Percentiles rank a stretch among this genome's conserved stretches.
These are phyloP conservation scores for Cyaniris semiargus DNA, from an alignment of 2,888 invertebrate species.

Conservation along the genomic window DNA sequence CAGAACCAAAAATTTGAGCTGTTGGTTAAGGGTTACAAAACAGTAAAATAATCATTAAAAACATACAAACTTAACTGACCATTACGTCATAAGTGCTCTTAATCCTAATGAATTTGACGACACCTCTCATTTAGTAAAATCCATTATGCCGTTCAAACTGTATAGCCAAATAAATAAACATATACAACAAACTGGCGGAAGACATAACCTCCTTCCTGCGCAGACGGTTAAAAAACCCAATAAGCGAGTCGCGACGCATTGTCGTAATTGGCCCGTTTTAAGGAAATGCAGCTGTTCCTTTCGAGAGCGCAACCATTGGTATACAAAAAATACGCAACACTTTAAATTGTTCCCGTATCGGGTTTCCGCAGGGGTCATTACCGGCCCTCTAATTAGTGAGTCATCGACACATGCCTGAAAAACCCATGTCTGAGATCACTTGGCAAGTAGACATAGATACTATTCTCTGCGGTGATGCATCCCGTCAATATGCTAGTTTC, in stretches of 20 bases:
- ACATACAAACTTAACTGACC: no score
- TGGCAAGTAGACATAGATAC: constrained; percentile 43
- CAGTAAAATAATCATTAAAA: no score
- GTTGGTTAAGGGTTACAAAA: no score
- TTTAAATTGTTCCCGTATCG: constrained; percentile 21
- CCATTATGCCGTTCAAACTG: neutral
- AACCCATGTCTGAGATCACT: constrained; percentile 36
- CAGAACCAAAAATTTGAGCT: no score
- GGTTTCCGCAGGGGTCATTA: constrained; percentile 32
- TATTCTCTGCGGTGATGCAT: constrained; percentile 46
- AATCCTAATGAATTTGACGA: neutral
- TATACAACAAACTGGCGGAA: neutral
- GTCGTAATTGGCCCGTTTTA: neutral
- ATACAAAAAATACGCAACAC: no score
- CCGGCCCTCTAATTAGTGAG: constrained; percentile 31
- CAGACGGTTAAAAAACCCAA: neutral
- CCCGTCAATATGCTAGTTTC: constrained; percentile 32
- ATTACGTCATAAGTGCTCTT: neutral
- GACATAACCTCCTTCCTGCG: neutral
- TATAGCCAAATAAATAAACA: neutral
- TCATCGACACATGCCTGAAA: constrained; percentile 34
- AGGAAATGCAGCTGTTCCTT: neutral
- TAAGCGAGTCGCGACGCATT: neutral
- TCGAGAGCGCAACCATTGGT: no score
- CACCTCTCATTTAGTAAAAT: neutral